Conservation (phyloP, 2,797 vertebrate genomes). For the Atherinosoma microstoma region DNA sequence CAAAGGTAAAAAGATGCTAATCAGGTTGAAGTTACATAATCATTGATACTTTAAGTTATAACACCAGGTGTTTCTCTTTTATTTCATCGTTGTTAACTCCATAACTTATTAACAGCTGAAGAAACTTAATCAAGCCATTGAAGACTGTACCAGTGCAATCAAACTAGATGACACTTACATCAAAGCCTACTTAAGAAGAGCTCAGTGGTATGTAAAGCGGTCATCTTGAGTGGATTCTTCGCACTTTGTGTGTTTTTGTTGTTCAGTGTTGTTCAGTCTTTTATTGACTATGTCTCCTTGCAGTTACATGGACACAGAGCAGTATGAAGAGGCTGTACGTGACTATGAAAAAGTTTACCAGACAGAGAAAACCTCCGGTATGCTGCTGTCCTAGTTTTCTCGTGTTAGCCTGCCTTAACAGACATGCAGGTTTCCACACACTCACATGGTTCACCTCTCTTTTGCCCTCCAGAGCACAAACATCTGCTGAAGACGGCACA, state of each 20-base stretch:
- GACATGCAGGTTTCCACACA: not conserved
- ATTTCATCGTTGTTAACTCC: conserved; percentile 6
- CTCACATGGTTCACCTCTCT: not conserved
- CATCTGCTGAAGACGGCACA: conserved; percentile 93
- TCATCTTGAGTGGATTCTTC: not conserved
- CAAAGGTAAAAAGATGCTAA: conserved; percentile 84
- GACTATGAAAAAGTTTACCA: conserved; percentile 98
- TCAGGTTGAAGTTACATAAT: not conserved
- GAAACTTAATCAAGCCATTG: conserved; percentile 92
- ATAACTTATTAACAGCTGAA: conserved; percentile 84
- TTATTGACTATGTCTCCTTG: conserved; percentile 40
- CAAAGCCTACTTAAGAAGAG: conserved; percentile 94
- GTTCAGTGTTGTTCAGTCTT: conserved; percentile 17
- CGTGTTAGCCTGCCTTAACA: not conserved
- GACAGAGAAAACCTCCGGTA: conserved; percentile 96
- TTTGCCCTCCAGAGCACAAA: conserved; percentile 88
- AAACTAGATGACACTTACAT: conserved; percentile 92
- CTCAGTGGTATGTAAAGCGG: conserved; percentile 82
- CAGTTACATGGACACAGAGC: conserved; percentile 95
- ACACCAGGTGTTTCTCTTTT: not conserved
- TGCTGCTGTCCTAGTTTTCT: not conserved
- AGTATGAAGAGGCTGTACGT: conserved; percentile 94
- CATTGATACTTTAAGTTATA: not conserved
- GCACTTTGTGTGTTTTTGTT: conserved; percentile 7
- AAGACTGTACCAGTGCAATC: conserved; percentile 93